These are phyloP conservation scores for Nematostella vectensis DNA, from an alignment of 92 coral and sea anemone genomes.

Conservation along the genomic window DNA sequence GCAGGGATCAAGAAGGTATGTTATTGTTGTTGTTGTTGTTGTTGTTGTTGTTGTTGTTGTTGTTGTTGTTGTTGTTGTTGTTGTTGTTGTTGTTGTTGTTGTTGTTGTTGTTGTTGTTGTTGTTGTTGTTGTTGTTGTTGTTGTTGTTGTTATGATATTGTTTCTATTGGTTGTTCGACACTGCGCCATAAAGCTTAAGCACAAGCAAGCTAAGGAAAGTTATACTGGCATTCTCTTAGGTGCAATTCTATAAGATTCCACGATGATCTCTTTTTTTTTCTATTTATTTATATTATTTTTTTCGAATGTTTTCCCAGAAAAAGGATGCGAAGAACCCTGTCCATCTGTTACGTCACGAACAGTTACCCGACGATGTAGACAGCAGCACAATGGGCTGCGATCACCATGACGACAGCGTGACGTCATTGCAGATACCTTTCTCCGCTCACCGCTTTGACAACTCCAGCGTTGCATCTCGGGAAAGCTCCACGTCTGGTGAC, in stretches of 20 bases:
- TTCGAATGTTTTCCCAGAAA: no score
- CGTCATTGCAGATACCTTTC: conserved; percentile 31
- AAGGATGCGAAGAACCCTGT: conserved; percentile 76
- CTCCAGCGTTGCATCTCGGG: conserved; percentile 68
- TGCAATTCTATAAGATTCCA: no score
- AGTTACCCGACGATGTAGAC: conserved; percentile 50
- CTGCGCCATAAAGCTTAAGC: no score
- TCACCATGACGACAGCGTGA: conserved; percentile 22
- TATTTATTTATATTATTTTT: no score
- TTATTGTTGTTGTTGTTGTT: neutral
- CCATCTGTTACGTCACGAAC: conserved; percentile 65
- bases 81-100: neutral
- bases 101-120: neutral
- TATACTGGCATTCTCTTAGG: no score
- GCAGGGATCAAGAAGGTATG: conserved; percentile 86
- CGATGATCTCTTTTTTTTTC: no score
- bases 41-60: neutral
- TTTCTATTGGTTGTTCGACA: no score
- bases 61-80: no score
- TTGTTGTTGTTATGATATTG: neutral
- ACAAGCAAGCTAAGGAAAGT: no score
- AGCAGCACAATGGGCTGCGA: conserved; percentile 33
- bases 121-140: no score
- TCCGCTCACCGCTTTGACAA: conserved; percentile 54
- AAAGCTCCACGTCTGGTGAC: conserved; percentile 75